Evolutionary conservation across 2,888 invertebrate genomes (phyloP).

Genomic region (Hypomecis punctinalis): DNA sequence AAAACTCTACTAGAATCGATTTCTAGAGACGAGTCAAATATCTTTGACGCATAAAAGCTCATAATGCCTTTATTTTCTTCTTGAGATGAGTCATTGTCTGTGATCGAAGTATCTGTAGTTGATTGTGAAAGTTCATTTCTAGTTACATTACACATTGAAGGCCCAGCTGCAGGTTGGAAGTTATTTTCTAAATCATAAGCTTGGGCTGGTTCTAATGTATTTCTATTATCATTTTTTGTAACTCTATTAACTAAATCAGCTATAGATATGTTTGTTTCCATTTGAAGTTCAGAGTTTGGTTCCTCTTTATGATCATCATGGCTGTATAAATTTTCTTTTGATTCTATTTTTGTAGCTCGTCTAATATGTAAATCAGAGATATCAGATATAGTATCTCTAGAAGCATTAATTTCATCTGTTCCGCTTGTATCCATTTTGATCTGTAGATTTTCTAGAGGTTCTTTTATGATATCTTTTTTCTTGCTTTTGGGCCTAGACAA

Average conservation of each 20-base stretch:
- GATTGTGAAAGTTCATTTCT: constrained; percentile 27
- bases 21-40: constrained; percentile 68
- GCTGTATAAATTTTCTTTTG: constrained; percentile 48
- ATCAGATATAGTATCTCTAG: constrained; percentile 66
- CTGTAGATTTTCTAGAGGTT: constrained; percentile 36
- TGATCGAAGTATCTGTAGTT: constrained; percentile 47
- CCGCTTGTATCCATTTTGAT: constrained; percentile 50
- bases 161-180: constrained; percentile 69
- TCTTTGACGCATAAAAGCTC: constrained; percentile 75
- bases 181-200: constrained; percentile 66
- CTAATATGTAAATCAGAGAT: constrained; percentile 62
- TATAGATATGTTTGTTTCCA: constrained; percentile 41
- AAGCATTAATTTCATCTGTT: constrained; percentile 69
- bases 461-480: constrained; percentile 49
- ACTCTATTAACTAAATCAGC: constrained; percentile 59
- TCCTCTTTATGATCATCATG: constrained; percentile 31
- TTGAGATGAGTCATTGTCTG: constrained; percentile 62
- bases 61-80: constrained; percentile 68
- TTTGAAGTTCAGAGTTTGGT: constrained; percentile 32
- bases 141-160: constrained; percentile 55
- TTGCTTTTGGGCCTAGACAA: constrained; percentile 70
- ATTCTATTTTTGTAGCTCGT: constrained; percentile 55
- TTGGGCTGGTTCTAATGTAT: constrained; percentile 51
- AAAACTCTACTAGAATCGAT: constrained; percentile 29
- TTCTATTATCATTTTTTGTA: constrained; percentile 42